phyloP scores from a whole-genome alignment of 2,888 invertebrate genomes.

The Antitype chi region DNA sequence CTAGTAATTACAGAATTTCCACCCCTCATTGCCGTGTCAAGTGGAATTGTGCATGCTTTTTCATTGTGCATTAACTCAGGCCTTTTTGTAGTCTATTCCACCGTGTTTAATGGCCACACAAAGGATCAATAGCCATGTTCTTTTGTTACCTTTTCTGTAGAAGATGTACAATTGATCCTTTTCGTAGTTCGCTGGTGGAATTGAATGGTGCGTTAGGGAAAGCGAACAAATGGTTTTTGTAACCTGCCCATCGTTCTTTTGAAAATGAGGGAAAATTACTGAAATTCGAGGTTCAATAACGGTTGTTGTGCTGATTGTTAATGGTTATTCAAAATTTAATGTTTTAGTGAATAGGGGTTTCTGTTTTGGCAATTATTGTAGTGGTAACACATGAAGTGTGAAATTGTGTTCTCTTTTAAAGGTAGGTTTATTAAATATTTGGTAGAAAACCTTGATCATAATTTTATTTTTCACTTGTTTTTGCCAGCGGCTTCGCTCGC shows the following conservation, averaged over 20 bases:
- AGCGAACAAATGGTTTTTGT: slow-evolving; percentile 56
- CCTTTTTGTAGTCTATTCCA: slow-evolving; percentile 66
- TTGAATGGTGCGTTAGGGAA: slow-evolving; percentile 49
- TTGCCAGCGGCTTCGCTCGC: no score
- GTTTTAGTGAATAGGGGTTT: not conserved
- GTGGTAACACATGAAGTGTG: not conserved
- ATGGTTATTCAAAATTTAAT: slow-evolving; percentile 17
- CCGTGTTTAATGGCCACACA: slow-evolving; percentile 66
- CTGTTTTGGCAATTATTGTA: not conserved
- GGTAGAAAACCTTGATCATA: not conserved
- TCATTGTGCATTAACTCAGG: slow-evolving; percentile 59
- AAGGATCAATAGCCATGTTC: slow-evolving; percentile 60
- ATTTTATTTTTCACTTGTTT: not conserved
- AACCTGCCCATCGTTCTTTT: slow-evolving; percentile 41
- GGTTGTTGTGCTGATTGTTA: slow-evolving; percentile 30
- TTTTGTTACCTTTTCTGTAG: slow-evolving; percentile 57
- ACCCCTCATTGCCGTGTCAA: slow-evolving; percentile 65
- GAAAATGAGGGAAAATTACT: slow-evolving; percentile 37
- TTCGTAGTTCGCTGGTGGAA: slow-evolving; percentile 49
- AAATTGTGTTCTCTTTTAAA: not conserved
- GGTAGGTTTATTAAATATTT: not conserved
- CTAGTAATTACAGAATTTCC: slow-evolving; percentile 49
- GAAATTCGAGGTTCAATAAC: slow-evolving; percentile 36
- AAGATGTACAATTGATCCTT: slow-evolving; percentile 51
- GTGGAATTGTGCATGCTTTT: slow-evolving; percentile 65